These are phyloP conservation scores for Enteromius unitaeniatus DNA, from an alignment of 2,797 vertebrate species.

Conservation along the genomic window DNA sequence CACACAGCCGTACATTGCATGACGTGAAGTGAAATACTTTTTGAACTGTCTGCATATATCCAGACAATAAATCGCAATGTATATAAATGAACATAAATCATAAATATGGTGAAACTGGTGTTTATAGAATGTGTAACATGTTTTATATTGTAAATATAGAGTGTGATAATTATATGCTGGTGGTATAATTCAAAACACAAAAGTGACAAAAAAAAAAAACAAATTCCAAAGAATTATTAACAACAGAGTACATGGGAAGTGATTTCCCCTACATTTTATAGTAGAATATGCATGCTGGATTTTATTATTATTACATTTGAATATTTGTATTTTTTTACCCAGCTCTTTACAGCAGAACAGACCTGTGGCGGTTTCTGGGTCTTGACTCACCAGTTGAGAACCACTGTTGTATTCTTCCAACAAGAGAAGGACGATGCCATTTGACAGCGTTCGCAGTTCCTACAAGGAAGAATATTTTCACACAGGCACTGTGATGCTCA, in stretches of 20 bases:
- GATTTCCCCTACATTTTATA: too few species aligned
- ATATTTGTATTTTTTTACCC: neutral
- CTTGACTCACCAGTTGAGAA: neutral
- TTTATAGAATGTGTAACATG: neutral
- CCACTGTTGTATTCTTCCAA: neutral
- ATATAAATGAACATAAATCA: too few species aligned
- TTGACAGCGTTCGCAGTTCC: neutral
- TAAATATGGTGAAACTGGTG: too few species aligned
- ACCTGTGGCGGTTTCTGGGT: neutral
- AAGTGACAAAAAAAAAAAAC: neutral
- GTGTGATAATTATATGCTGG: neutral
- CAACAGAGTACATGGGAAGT: neutral
- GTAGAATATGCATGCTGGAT: neutral
- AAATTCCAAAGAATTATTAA: neutral
- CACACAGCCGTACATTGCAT: neutral
- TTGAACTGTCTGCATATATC: neutral
- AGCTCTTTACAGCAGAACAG: too few species aligned
- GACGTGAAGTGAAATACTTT: neutral
- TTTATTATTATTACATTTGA: neutral
- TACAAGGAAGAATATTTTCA: slow-evolving; percentile 12
- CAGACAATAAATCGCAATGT: neutral
- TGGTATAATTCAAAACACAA: neutral
- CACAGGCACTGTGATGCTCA: neutral
- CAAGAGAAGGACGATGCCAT: neutral
- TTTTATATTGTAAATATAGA: neutral